phyloP scores from a whole-genome alignment of 2,113 vertebrate genomes.

The Saguinus imperator region DNA sequence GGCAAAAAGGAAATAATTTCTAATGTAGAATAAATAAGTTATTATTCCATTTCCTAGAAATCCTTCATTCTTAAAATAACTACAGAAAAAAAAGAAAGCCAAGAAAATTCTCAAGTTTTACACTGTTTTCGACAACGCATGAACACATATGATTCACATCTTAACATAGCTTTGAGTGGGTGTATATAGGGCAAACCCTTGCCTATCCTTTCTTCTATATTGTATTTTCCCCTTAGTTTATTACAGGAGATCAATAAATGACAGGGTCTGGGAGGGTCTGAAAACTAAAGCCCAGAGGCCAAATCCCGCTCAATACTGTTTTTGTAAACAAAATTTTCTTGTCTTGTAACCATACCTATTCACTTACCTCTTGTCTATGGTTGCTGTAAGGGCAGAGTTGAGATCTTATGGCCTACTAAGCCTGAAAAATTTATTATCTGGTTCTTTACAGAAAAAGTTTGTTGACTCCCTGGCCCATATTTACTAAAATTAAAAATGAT shows the following conservation, averaged over 20 bases:
- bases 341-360: background rate
- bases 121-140: constrained; percentile 3
- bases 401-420: background rate
- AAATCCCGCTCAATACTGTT: background rate
- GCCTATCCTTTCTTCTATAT: background rate
- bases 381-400: background rate
- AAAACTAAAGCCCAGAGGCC: background rate
- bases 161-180: background rate
- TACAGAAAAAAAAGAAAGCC: background rate
- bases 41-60: background rate
- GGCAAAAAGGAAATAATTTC: background rate
- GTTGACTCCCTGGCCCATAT: background rate
- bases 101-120: background rate
- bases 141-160: background rate
- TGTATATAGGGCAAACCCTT: background rate
- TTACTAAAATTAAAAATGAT: constrained; percentile 38
- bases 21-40: constrained; percentile 23
- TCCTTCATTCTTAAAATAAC: constrained; percentile 34
- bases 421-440: background rate
- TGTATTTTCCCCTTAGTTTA: background rate
- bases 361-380: background rate
- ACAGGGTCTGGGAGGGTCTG: background rate
- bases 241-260: constrained; percentile 23
- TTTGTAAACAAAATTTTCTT: background rate
- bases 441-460: background rate